Evolutionary conservation across 2,888 invertebrate genomes (phyloP).

Genomic region (Creontiades dilutus): DNA sequence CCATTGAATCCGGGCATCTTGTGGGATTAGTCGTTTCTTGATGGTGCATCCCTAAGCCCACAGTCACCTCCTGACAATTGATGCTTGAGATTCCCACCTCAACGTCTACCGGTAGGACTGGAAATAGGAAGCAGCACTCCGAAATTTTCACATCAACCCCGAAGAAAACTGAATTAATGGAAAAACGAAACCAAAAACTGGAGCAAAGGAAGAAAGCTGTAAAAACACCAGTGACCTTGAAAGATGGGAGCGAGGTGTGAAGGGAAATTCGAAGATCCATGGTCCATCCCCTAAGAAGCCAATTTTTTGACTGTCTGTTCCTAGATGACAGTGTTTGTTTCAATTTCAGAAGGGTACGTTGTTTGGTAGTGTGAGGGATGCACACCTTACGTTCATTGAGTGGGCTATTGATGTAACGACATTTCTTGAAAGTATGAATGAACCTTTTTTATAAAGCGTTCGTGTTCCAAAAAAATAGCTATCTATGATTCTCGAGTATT

Average conservation of each 20-base stretch:
- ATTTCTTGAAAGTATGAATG: no score
- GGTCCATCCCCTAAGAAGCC: no score
- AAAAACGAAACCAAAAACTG: not conserved
- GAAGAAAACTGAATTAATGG: not conserved
- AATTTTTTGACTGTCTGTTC: no score
- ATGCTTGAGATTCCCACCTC: not conserved
- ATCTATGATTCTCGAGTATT: no score
- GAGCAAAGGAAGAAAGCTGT: not conserved
- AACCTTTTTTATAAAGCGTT: no score
- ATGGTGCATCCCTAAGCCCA: not conserved
- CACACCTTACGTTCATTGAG: not conserved
- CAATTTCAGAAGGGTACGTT: not conserved
- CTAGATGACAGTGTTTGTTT: not conserved
- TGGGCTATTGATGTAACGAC: no score
- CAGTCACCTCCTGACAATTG: not conserved
- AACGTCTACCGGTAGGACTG: not conserved
- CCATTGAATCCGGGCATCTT: no score
- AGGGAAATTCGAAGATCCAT: no score
- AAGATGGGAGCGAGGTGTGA: no score
- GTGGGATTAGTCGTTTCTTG: no score
- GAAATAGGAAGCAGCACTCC: slow-evolving; percentile 12
- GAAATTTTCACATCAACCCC: slow-evolving; percentile 35
- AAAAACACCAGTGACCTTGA: not conserved
- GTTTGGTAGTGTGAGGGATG: not conserved
- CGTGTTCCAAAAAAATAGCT: no score